Evolutionary conservation across 1,140 invertebrate genomes (phyloP).

Genomic region (Drosophila elegans): DNA sequence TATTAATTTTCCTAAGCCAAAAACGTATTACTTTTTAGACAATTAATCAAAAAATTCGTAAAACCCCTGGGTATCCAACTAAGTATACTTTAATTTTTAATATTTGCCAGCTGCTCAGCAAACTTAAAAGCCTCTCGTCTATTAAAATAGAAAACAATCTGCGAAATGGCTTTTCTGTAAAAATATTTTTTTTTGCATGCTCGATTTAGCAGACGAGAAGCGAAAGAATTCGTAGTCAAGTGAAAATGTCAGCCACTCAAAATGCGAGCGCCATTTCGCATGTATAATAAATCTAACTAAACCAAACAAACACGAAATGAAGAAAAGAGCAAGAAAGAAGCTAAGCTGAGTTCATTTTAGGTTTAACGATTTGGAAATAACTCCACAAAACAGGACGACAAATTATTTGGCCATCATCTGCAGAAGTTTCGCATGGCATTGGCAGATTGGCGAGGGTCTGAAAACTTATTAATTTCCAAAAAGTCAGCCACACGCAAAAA

Average conservation of each 20-base stretch:
- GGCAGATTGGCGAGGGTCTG: slow-evolving; percentile 18
- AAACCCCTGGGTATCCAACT: no score
- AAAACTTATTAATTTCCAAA: slow-evolving; percentile 79
- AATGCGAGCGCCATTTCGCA: slow-evolving; percentile 46
- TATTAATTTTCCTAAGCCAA: no score
- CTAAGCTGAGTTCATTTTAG: slow-evolving; percentile 60
- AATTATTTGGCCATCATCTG: slow-evolving; percentile 79
- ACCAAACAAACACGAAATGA: slow-evolving; percentile 38
- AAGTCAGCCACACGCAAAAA: slow-evolving; percentile 57
- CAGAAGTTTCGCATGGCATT: slow-evolving; percentile 58
- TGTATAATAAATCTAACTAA: slow-evolving; percentile 71
- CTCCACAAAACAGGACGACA: slow-evolving; percentile 67
- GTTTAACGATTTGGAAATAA: slow-evolving; percentile 81
- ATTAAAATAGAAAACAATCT: slow-evolving; percentile 27
- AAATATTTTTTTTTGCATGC: slow-evolving; percentile 33
- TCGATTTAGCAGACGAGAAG: slow-evolving; percentile 60
- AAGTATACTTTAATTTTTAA: no score
- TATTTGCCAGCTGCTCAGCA: background rate
- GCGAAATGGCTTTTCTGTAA: slow-evolving; percentile 37
- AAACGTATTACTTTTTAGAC: no score
- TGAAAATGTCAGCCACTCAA: slow-evolving; percentile 78
- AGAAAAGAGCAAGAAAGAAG: slow-evolving; percentile 17
- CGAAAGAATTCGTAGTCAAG: slow-evolving; percentile 47
- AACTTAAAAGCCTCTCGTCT: background rate
- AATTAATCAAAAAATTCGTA: no score